phyloP scores from a whole-genome alignment of 37 sponge, comb jelly and placozoan genomes.

The Bolinopsis microptera region DNA sequence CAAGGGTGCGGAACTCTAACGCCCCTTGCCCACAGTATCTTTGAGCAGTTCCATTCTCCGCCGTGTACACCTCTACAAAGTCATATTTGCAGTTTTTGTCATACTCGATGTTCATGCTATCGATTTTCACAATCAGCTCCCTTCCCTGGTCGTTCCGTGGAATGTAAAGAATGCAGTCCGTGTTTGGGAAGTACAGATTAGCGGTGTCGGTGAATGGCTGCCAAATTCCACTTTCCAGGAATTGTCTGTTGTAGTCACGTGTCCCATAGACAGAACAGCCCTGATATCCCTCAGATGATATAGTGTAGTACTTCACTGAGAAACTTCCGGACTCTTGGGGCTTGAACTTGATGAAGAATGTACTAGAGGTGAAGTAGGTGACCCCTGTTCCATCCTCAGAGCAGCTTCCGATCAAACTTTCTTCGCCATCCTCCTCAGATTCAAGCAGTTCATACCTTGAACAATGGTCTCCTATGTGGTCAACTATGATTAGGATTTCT shows the following conservation, averaged over 20 bases:
- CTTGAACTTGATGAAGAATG: constrained; percentile 11
- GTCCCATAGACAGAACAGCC: not conserved
- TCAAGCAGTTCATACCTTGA: not conserved
- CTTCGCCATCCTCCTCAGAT: not conserved
- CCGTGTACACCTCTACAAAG: constrained; percentile 25
- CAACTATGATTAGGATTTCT: not conserved
- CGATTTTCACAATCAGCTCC: not conserved
- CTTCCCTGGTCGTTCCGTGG: not conserved
- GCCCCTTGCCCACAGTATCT: not conserved
- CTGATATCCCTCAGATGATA: not conserved
- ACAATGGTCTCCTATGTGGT: not conserved
- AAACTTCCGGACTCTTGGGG: not conserved
- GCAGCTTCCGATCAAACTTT: not conserved
- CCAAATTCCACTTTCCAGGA: not conserved
- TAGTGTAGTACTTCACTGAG: not conserved
- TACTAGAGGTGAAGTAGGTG: not conserved
- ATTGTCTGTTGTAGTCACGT: not conserved
- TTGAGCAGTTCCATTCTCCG: not conserved
- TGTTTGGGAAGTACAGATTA: not conserved
- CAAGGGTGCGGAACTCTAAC: not conserved
- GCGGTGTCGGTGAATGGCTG: not conserved
- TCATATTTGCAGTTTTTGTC: constrained; percentile 38
- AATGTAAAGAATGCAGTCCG: constrained; percentile 22
- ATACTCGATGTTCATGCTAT: not conserved
- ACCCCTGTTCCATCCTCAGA: not conserved